These are phyloP conservation scores for Phalacrocorax brasilianus DNA, from an alignment of 2,113 vertebrate species.

Conservation along the genomic window DNA sequence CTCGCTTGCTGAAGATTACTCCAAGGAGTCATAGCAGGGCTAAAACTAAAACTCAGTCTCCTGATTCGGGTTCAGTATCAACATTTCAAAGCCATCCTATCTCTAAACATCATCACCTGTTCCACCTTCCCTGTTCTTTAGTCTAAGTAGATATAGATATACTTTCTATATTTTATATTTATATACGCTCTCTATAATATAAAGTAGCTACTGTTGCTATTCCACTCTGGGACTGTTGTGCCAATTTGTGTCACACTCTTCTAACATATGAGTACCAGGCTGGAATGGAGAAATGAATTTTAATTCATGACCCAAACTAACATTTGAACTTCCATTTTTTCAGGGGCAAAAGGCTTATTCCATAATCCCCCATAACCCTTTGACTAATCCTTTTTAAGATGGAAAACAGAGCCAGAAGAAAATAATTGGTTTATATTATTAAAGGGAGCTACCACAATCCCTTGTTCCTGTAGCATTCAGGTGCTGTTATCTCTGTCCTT, in stretches of 20 bases:
- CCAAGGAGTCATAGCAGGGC: background rate
- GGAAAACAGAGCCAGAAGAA: slow-evolving; percentile 14
- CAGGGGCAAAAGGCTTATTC: slow-evolving; percentile 31
- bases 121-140: background rate
- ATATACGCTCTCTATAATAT: background rate
- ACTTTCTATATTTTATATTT: background rate
- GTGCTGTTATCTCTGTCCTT: slow-evolving; percentile 47
- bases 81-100: background rate
- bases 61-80: background rate
- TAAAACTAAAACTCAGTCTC: background rate
- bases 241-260: background rate
- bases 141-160: background rate
- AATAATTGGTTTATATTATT: slow-evolving; percentile 41
- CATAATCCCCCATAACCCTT: background rate
- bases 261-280: background rate
- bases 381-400: slow-evolving; percentile 27
- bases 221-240: background rate
- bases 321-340: slow-evolving; percentile 15
- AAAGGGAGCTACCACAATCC: background rate
- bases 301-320: background rate
- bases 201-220: background rate
- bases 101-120: background rate
- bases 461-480: slow-evolving; percentile 17
- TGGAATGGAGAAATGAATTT: background rate
- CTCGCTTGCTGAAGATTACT: background rate